phyloP scores from a whole-genome alignment of 37 sponge, comb jelly and placozoan species.

The Lycopodina hypogea region DNA sequence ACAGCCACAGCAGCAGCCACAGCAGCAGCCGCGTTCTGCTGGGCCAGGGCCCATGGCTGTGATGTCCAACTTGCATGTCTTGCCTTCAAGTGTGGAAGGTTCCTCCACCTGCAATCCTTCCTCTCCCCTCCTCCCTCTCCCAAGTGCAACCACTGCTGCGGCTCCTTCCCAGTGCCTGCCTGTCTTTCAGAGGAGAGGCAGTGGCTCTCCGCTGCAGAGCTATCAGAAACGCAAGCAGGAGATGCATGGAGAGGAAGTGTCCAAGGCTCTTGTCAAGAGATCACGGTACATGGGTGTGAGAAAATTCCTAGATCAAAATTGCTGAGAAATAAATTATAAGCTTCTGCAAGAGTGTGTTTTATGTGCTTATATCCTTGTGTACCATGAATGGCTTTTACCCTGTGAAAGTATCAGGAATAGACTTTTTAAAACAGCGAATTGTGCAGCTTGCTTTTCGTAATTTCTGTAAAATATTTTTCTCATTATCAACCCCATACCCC shows the following conservation, averaged over 20 bases:
- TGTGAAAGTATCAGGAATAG: no score
- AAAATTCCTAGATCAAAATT: no score
- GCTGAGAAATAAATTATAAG: no score
- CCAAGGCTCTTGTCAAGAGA: conserved; percentile 10
- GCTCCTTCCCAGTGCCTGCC: not conserved
- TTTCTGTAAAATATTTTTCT: no score
- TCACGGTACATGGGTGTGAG: conserved; percentile 6
- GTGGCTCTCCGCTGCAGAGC: not conserved
- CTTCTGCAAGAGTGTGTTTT: no score
- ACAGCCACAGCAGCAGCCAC: no score
- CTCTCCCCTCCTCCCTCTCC: not conserved
- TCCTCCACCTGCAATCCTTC: not conserved
- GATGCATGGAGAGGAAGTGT: not conserved
- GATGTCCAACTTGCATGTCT: not conserved
- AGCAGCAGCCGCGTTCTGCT: not conserved
- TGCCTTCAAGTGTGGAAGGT: not conserved
- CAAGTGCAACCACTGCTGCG: not conserved
- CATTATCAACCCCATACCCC: no score
- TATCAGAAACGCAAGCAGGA: not conserved
- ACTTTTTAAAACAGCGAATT: no score
- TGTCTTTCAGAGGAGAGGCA: not conserved
- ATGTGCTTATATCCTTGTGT: no score
- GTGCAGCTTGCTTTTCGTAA: no score
- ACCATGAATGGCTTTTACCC: no score
- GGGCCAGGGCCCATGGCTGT: not conserved